Evolutionary conservation across 2,888 invertebrate species (phyloP).

Genomic region (Drosophila suboccidentalis): DNA sequence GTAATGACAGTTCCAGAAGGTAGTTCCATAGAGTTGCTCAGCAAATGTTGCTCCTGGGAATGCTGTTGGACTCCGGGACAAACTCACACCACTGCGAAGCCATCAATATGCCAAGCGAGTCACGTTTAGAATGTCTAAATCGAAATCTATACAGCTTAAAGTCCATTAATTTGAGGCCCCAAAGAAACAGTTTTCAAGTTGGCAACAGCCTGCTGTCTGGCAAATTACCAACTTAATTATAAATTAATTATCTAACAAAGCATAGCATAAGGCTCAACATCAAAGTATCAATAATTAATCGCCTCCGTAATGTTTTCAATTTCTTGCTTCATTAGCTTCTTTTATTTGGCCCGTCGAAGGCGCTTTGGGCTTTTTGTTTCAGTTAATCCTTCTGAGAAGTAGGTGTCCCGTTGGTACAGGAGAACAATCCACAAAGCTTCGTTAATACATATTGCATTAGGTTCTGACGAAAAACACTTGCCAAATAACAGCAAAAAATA

Average conservation of each 20-base stretch:
- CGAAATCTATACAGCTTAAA: constrained; percentile 65
- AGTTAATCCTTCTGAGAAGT: constrained; percentile 43
- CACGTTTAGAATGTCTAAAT: constrained; percentile 72
- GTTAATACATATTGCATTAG: constrained; percentile 63
- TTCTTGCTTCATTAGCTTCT: constrained; percentile 78
- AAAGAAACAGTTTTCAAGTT: constrained; percentile 36
- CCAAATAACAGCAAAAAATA: neutral
- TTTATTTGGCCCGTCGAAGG: constrained; percentile 53
- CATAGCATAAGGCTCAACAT: constrained; percentile 54
- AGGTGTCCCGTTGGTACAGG: constrained; percentile 13
- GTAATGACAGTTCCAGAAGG: constrained; percentile 49
- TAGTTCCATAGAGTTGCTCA: neutral
- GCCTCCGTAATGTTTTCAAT: constrained; percentile 79
- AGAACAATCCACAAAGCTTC: constrained; percentile 39
- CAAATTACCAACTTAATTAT: constrained; percentile 77
- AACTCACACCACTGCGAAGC: neutral
- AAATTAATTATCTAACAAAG: constrained; percentile 74
- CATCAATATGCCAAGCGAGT: constrained; percentile 70
- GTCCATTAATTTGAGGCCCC: constrained; percentile 49
- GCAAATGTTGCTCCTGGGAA: constrained; percentile 47
- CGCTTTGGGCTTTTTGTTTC: constrained; percentile 36
- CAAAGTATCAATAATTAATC: constrained; percentile 81
- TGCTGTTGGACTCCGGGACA: neutral
- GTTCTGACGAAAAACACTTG: constrained; percentile 26
- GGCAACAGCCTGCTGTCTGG: constrained; percentile 34